Evolutionary conservation across 2,797 vertebrate genomes (phyloP).

Genomic region (Meriones psammophilus): DNA sequence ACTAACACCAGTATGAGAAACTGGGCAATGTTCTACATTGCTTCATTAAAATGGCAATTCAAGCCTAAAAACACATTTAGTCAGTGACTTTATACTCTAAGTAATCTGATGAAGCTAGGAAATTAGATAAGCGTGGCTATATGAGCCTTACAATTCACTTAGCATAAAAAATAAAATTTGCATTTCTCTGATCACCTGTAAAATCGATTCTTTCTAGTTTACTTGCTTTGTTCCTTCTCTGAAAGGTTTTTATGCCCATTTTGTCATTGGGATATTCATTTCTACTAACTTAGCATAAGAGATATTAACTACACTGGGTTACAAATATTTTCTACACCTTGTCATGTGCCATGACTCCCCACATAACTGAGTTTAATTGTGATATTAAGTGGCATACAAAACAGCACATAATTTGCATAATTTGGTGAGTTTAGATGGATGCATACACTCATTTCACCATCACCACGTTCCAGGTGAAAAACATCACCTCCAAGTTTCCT

Average conservation of each 20-base stretch:
- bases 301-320: neutral
- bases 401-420: neutral
- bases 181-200: slow-evolving; percentile 65
- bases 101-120: slow-evolving; percentile 47
- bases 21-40: neutral
- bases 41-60: slow-evolving; percentile 24
- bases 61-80: slow-evolving; percentile 65
- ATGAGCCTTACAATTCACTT: slow-evolving; percentile 22
- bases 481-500: slow-evolving; percentile 1
- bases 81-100: slow-evolving; percentile 58
- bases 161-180: slow-evolving; percentile 60
- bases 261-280: slow-evolving; percentile 56
- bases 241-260: slow-evolving; percentile 56
- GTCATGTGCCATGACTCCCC: neutral
- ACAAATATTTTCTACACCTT: slow-evolving; percentile 50
- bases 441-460: neutral
- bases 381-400: neutral
- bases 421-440: neutral
- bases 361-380: neutral
- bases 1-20: slow-evolving; percentile 48
- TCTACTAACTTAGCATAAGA: slow-evolving; percentile 35
- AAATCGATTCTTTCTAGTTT: slow-evolving; percentile 34
- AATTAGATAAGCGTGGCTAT: neutral
- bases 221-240: slow-evolving; percentile 36
- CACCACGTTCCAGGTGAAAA: slow-evolving; percentile 34